These are phyloP conservation scores for Marmota monax DNA, from an alignment of 2,113 vertebrate species.

Conservation along the genomic window DNA sequence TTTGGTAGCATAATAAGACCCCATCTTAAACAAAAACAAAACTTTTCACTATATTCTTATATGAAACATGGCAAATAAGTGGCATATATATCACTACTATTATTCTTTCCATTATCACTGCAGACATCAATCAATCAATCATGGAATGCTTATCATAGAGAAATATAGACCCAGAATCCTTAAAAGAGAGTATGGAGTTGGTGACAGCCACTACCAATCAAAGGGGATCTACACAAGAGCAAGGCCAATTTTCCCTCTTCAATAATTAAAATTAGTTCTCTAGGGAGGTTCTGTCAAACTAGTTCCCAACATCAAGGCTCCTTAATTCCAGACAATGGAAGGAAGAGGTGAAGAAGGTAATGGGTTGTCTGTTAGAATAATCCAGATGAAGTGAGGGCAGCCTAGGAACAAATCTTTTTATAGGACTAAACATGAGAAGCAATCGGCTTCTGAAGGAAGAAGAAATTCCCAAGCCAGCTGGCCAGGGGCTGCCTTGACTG, in stretches of 20 bases:
- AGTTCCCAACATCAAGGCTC: not conserved
- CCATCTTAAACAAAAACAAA: not conserved
- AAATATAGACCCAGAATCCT: not conserved
- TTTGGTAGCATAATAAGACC: not conserved
- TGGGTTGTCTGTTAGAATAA: not conserved
- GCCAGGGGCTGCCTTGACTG: not conserved
- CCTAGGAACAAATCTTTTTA: not conserved
- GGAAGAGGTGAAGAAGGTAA: not conserved
- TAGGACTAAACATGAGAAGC: not conserved
- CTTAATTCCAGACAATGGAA: not conserved
- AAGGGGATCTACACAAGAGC: not conserved
- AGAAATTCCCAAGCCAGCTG: not conserved
- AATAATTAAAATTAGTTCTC: not conserved
- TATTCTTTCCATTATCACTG: not conserved
- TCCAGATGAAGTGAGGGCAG: not conserved
- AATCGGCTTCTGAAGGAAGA: not conserved
- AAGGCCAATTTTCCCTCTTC: not conserved
- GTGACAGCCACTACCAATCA: not conserved
- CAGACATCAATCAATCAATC: not conserved
- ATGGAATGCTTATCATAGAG: not conserved
- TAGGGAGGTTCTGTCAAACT: not conserved
- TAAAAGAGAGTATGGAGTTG: not conserved
- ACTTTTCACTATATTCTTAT: slow-evolving; percentile 1
- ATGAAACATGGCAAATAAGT: not conserved
- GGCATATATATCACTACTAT: not conserved